Evolutionary conservation across 2,888 invertebrate genomes (phyloP), one percentile per base, ranked within the genome.

Genomic region (Hydrotaea cyrtoneurina): DNA sequence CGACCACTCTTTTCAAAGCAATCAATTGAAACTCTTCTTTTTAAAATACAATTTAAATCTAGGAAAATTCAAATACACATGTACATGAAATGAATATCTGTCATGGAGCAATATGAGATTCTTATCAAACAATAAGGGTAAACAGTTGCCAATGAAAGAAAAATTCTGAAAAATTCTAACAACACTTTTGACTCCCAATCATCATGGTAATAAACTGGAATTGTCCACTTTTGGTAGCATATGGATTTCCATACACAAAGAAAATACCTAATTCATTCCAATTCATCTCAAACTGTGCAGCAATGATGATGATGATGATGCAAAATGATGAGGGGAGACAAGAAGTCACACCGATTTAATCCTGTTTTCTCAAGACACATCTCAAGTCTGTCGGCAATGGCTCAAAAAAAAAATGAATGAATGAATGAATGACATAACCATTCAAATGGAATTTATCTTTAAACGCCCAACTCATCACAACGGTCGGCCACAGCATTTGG

Each of bases 371-470:
- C 10, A 31, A 26, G 31, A 62, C 31, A 15, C 62, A 62, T 62
- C 36, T 31, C 62, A 62, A 31, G 62, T 31, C 15, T 4, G 31
- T 31, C 31, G 31, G 17, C 10, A 62, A 26, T 62, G 26, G 62
- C 17, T 62, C n/a, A 31, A 62, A 62, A 31, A n/a, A n/a, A 15
- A 0, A 13, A 2, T 43, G 13, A 43, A 43, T 15, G 23, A 26
- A 21, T 59, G n/a, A n/a, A n/a, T n/a, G n/a, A n/a, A n/a, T n/a
- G n/a, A n/a, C n/a, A 46, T 21, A 19, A 46, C 21, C 21, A 69
- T 69, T 69, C 19, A 46, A 43, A 69, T 69, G 21, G 11, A 69
- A 69, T 69, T 69, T 69, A 23, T 69, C 46, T 43, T 69, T 23
- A 69, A 23, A n/a, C 31, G n/a, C 62, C 0, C 50, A 50, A n/a